Conservation (phyloP, 2,113 vertebrate genomes). For the Cochlearius cochlearius region DNA sequence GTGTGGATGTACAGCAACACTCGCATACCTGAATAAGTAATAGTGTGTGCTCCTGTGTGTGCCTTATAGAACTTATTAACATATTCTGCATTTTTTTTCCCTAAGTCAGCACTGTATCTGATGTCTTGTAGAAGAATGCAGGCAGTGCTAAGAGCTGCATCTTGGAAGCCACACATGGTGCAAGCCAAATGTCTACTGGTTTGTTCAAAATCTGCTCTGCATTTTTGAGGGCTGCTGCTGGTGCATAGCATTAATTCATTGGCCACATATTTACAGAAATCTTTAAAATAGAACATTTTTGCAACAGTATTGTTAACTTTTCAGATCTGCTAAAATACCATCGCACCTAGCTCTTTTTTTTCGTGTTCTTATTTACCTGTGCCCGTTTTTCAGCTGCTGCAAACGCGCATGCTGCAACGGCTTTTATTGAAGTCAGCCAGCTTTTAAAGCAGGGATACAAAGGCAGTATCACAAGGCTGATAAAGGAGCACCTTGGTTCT, state of each 20-base stretch:
- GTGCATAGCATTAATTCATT: not conserved
- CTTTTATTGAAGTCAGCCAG: not conserved
- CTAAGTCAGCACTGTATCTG: not conserved
- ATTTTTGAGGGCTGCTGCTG: not conserved
- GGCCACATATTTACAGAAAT: not conserved
- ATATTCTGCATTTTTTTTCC: not conserved
- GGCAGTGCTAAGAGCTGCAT: not conserved
- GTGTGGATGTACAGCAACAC: not conserved
- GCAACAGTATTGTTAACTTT: not conserved
- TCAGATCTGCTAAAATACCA: not conserved
- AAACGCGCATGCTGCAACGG: not conserved
- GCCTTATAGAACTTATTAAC: not conserved
- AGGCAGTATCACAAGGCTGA: not conserved
- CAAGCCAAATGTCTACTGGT: fast-evolving
- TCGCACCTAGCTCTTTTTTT: not conserved
- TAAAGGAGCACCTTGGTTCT: not conserved
- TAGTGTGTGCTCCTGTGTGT: not conserved
- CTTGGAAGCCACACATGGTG: not conserved
- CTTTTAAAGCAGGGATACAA: not conserved
- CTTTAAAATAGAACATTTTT: not conserved
- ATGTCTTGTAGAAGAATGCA: no score
- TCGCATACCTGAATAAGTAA: not conserved
- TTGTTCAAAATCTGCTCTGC: not conserved
- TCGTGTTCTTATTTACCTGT: not conserved
- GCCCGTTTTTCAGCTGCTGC: not conserved